phyloP scores from a whole-genome alignment of 2,113 vertebrate genomes.

The Rana temporaria region DNA sequence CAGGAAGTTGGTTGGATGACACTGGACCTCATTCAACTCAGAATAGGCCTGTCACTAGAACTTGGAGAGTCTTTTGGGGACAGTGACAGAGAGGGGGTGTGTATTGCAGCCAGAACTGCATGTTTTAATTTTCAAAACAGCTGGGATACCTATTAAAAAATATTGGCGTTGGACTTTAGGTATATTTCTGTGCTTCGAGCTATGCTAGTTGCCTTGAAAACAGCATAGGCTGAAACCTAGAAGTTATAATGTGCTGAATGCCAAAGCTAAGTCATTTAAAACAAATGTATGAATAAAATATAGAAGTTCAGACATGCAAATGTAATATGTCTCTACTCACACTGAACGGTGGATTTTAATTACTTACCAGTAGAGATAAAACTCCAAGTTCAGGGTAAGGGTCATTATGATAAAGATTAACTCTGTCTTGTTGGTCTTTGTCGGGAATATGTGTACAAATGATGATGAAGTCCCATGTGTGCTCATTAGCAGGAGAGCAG shows the following conservation, averaged over 20 bases:
- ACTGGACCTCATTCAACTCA: too few species aligned
- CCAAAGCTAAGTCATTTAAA: neutral
- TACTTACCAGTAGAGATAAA: constrained; percentile 46
- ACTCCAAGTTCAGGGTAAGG: constrained; percentile 45
- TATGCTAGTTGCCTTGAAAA: too few species aligned
- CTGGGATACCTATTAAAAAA: too few species aligned
- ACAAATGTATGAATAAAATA: constrained; percentile 15
- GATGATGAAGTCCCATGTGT: constrained; percentile 59
- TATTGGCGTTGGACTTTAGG: too few species aligned
- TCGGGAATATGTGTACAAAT: constrained; percentile 53
- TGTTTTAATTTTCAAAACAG: too few species aligned
- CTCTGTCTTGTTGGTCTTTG: constrained; percentile 42
- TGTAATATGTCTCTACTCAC: constrained; percentile 28
- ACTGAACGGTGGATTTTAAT: constrained; percentile 48
- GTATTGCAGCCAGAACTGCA: too few species aligned
- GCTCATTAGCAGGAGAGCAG: constrained; percentile 59
- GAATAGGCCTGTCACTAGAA: too few species aligned
- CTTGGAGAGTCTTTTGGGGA: too few species aligned
- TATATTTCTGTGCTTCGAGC: too few species aligned
- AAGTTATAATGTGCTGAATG: neutral
- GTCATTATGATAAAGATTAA: constrained; percentile 60
- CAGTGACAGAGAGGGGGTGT: too few species aligned
- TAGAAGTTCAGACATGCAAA: constrained; percentile 39
- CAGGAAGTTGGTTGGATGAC: too few species aligned
- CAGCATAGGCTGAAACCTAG: too few species aligned